Conservation (phyloP, 2,888 invertebrate genomes). For the Dorcus parallelipipedus region DNA sequence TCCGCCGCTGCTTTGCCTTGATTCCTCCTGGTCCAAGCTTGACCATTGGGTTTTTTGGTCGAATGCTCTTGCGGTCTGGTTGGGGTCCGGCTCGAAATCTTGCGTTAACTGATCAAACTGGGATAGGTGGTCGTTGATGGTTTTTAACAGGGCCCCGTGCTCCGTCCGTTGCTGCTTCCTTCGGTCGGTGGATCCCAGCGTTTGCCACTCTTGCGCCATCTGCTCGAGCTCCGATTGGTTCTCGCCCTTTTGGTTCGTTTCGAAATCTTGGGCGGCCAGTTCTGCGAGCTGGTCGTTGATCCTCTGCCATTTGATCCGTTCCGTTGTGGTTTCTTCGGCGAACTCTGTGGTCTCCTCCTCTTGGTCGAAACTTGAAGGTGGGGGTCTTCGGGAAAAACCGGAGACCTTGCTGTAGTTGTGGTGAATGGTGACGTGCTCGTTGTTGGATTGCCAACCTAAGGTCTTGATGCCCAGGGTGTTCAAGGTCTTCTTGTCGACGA, state of each 20-base stretch:
- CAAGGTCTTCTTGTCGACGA: constrained; percentile 20
- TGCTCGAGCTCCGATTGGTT: no score
- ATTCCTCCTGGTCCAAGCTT: neutral
- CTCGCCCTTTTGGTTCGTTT: no score
- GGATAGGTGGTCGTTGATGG: neutral
- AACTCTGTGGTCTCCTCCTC: no score
- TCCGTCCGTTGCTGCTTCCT: no score
- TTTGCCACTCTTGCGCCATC: no score
- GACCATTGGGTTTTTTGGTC: neutral
- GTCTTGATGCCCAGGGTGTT: constrained; percentile 40
- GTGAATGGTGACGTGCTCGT: constrained; percentile 27
- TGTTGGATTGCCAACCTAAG: constrained; percentile 24
- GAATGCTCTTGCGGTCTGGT: neutral
- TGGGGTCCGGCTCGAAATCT: neutral
- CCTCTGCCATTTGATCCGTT: no score
- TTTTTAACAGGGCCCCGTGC: neutral
- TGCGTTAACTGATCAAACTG: neutral
- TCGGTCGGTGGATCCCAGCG: no score
- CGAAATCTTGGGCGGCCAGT: no score
- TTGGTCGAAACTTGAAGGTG: no score
- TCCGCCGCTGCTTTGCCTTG: no score
- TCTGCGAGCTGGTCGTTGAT: no score
- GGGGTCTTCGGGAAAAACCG: constrained; percentile 5
- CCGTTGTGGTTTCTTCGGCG: no score
- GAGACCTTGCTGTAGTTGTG: constrained; percentile 42